phyloP scores from a whole-genome alignment of 37 sponge, comb jelly and placozoan genomes.

The Halichondria panicea region DNA sequence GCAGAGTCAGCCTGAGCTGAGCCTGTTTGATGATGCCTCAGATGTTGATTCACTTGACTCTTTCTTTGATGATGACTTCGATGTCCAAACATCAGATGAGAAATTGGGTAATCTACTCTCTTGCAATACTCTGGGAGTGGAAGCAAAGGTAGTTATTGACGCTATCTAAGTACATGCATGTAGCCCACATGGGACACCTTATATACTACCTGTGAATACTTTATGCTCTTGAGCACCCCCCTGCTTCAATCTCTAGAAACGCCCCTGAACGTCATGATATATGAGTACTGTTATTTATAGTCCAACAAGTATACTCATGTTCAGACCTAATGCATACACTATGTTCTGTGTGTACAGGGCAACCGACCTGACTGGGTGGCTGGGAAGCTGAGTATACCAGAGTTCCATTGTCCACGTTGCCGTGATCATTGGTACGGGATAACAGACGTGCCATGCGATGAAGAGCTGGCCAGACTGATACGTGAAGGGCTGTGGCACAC shows the following conservation, averaged over 20 bases:
- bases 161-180: neutral
- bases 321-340: neutral
- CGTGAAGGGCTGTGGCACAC: slow-evolving; percentile 70
- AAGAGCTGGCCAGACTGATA: slow-evolving; percentile 69
- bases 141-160: slow-evolving; percentile 38
- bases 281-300: too few relatives aligned
- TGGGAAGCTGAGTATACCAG: slow-evolving; percentile 68
- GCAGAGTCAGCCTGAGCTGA: neutral
- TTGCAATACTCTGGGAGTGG: slow-evolving; percentile 61
- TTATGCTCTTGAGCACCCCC: too few relatives aligned
- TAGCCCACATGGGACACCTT: neutral
- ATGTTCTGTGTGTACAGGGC: neutral
- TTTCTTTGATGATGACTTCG: slow-evolving; percentile 66
- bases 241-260: too few relatives aligned
- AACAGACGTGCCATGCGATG: slow-evolving; percentile 72
- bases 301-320: too few relatives aligned
- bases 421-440: slow-evolving; percentile 87
- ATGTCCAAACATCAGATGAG: slow-evolving; percentile 21
- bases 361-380: slow-evolving; percentile 57
- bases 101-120: slow-evolving; percentile 54
- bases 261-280: neutral
- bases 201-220: neutral
- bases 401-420: slow-evolving; percentile 83
- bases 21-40: slow-evolving; percentile 16
- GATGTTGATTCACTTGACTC: slow-evolving; percentile 43